Conservation (phyloP, 2,113 vertebrate genomes). For the Notiomystis cincta region DNA sequence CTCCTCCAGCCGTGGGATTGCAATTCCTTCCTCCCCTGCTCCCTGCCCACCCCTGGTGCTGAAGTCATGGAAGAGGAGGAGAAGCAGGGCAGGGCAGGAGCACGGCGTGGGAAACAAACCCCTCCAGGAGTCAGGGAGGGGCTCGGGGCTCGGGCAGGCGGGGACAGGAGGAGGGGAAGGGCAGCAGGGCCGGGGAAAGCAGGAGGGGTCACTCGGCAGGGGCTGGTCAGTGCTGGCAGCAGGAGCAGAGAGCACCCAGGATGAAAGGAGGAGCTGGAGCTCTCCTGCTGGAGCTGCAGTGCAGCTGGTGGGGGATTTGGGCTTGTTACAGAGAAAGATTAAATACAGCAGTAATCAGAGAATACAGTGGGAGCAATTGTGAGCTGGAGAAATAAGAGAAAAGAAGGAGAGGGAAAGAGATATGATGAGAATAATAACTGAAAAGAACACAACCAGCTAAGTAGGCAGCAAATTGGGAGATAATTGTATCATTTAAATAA, state of each 20-base stretch:
- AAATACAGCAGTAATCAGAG: neutral
- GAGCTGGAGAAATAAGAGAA: neutral
- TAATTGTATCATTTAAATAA: neutral
- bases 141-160: neutral
- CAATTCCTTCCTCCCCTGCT: neutral
- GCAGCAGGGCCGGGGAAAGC: accelerated
- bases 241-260: neutral
- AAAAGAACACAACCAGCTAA: neutral
- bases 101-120: neutral
- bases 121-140: neutral
- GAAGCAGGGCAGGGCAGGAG: neutral
- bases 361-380: neutral
- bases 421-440: neutral
- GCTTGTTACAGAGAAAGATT: neutral
- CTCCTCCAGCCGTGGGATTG: neutral
- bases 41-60: accelerated
- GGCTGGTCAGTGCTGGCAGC: accelerated
- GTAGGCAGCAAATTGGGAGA: neutral
- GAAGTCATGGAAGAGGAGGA: neutral
- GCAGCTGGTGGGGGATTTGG: neutral
- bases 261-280: neutral
- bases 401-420: neutral
- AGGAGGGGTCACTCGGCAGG: neutral
- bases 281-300: neutral
- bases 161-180: neutral